These are phyloP conservation scores for Drosophila eohydei DNA, from an alignment of 2,888 invertebrate genomes.

Conservation along the genomic window DNA sequence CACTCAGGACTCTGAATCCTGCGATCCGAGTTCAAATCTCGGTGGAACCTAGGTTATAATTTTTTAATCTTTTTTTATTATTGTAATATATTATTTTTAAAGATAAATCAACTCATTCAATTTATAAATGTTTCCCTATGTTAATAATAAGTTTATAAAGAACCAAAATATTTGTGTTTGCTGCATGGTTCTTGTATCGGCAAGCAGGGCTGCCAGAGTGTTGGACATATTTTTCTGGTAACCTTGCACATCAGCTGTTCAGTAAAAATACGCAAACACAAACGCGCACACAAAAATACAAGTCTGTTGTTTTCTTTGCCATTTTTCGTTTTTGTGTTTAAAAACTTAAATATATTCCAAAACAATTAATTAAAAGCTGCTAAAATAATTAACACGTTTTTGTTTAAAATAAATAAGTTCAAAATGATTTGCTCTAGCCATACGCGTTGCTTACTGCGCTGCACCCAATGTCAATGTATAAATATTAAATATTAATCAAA, in stretches of 20 bases:
- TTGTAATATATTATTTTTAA: neutral
- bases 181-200: slow-evolving; percentile 24
- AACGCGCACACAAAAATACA: slow-evolving; percentile 19
- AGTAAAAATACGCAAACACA: slow-evolving; percentile 1
- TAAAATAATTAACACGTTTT: neutral
- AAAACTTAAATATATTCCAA: slow-evolving; percentile 25
- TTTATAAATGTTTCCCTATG: neutral
- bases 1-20: slow-evolving; percentile 86
- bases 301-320: slow-evolving; percentile 16
- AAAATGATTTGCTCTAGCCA: slow-evolving; percentile 13
- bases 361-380: slow-evolving; percentile 5
- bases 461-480: slow-evolving; percentile 27
- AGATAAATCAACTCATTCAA: neutral
- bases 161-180: neutral
- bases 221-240: slow-evolving; percentile 13
- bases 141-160: neutral
- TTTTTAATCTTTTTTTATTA: neutral
- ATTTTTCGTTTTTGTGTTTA: slow-evolving; percentile 19
- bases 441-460: slow-evolving; percentile 12
- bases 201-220: slow-evolving; percentile 32
- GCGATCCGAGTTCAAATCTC: slow-evolving; percentile 86
- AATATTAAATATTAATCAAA: slow-evolving; percentile 51
- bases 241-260: slow-evolving; percentile 40
- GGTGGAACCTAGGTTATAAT: slow-evolving; percentile 82
- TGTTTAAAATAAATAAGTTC: neutral